Base-by-base conservation (phyloP, 2,113 vertebrate species). In the Solea solea region DNA sequence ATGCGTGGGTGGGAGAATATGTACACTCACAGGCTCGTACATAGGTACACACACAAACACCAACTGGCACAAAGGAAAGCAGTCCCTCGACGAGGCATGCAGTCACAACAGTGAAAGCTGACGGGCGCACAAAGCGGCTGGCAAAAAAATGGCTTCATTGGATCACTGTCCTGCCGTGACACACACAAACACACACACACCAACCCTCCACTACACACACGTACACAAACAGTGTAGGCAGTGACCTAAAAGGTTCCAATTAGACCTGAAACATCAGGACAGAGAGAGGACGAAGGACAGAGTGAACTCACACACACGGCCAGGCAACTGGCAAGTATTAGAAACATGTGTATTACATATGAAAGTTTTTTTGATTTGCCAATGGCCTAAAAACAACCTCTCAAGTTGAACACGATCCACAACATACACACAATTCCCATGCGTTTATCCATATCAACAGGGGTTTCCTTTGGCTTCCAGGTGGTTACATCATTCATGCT, bases 401-500 rank as follows among this genome's bases (percentile, higher is more conserved):
- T 60, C 54, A 58, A 16, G 27, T 14, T 52, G 7, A 71, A 69
- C 60, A 58, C 15, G 27, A 48, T 46, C 11, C 63, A 62, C 12
- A 42, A 53, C 41, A 55, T 8, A 9, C 57, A 51, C 57, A 58
- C 63, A 3, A 34, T 49, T 50, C 73, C 34, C 27, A 40, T 51
- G 54, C 21, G 42, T 84, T 86, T 73, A 84, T 80, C 75, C 64
- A 86, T 72, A 89, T 86, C 89, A 87, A 86, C 86, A 88, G 69
- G 78, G 84, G 81, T 87, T 90, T 90, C 85, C 86, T 82, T 70
- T 48, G 51, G 48, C 78, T 83, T 83, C 81, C 82, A 84, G 62
- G 78, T 76, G 67, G 78, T 86, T 90, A 90, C 86, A 87, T 90
- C 87, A 86, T 72, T 76, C 68, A 41, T 69, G 56, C 70, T 83